Evolutionary conservation across 2,113 vertebrate species (phyloP), one percentile per base, ranked within the genome.

Genomic region (Sterna hirundo): DNA sequence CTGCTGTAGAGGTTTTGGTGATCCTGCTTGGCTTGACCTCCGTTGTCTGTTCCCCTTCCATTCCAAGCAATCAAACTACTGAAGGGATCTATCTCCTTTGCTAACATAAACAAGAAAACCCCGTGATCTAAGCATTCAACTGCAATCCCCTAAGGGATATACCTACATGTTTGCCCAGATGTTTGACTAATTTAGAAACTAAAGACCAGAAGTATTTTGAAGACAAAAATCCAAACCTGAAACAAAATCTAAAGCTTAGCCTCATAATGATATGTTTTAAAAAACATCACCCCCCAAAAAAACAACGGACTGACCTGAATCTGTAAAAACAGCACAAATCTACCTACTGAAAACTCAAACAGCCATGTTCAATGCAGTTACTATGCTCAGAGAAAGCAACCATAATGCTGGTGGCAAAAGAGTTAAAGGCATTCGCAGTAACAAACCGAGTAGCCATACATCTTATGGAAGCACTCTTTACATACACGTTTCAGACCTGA

Each of bases 1-100:
- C 98, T 92, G 98, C 98, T 72, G 97, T 98, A 26, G 98, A 98
- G 96, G 90, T 83, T 97, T 99, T 99, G 82, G 98, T 98, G 89
- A 97, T 98, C 98, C 98, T 99, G 94, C 98, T 98, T 97, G 98
- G 97, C 99, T 98, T 98, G 93, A 92, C 98, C 97, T 97, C 42
- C 81, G 34, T 14, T 79, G 94, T 90, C 94, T 92, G 91, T 82
- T 95, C 36, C 92, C 86, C 64, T 83, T 93, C 86, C 54, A 94
- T 65, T 77, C 75, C 93, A 13, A 97, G 93, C 88, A 96, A 83
- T 82, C 91, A 95, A 89, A 96, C 77, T 70, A 97, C 65, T 5
- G 86, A 82, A 91, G 94, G 68, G 89, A 61, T 96, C 64, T 71
- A 61, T 71, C 94, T 96, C 94, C 83, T 95, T 94, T 38, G 83